Percentiles rank a stretch among this genome's conserved stretches.
phyloP scores from a whole-genome alignment of 2,888 invertebrate species.

The Drosophila colorata region DNA sequence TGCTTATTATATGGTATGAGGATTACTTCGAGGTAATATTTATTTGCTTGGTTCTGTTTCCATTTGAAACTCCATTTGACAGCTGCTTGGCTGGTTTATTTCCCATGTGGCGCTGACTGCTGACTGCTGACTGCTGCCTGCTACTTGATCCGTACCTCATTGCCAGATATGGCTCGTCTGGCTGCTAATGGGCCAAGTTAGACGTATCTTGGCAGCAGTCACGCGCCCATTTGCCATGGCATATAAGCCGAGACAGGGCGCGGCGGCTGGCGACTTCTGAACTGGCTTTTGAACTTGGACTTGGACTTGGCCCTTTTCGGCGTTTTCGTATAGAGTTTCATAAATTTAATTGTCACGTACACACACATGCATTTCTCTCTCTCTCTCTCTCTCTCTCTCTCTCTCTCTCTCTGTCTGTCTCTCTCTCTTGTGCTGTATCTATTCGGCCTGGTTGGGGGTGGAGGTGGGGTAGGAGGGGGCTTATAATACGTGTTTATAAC shows the following conservation, averaged over 20 bases:
- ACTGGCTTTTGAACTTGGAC: slow-evolving; percentile 49
- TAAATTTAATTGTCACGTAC: slow-evolving; percentile 79
- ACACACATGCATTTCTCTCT: slow-evolving; percentile 20
- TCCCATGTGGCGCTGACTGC: slow-evolving; percentile 15
- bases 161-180: slow-evolving; percentile 20
- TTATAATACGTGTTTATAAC: slow-evolving; percentile 74
- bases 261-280: slow-evolving; percentile 29
- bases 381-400: slow-evolving; percentile 6
- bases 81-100: slow-evolving; percentile 19
- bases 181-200: slow-evolving; percentile 61
- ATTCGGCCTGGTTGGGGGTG: neutral
- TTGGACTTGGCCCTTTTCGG: slow-evolving; percentile 15
- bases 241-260: slow-evolving; percentile 14
- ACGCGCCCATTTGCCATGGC: slow-evolving; percentile 50
- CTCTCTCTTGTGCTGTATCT: neutral
- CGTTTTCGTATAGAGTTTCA: slow-evolving; percentile 51
- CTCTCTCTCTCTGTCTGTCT: neutral
- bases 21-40: neutral
- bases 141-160: slow-evolving; percentile 31
- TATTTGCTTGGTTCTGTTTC: neutral
- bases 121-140: slow-evolving; percentile 10
- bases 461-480: slow-evolving; percentile 4
- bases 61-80: slow-evolving; percentile 31
- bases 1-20: neutral
- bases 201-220: slow-evolving; percentile 55